Percentiles rank a stretch among this genome's conserved stretches.
Evolutionary conservation across 1,140 invertebrate genomes (phyloP).

Genomic region (Sitobion miscanthi): DNA sequence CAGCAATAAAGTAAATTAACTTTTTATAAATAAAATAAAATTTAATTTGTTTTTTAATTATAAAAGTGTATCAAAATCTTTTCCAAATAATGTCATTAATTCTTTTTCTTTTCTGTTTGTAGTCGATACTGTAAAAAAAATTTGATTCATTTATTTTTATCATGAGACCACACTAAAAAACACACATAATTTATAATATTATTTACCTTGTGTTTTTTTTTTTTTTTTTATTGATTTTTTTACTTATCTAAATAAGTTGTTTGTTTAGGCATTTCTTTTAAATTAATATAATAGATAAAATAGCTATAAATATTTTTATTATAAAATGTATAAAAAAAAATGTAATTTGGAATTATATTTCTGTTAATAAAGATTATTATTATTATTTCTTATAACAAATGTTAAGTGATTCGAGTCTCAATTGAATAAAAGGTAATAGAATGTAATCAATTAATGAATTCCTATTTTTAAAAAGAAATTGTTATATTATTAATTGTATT

Average conservation of each 20-base stretch:
- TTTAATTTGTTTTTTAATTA: conserved; percentile 10
- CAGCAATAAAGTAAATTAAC: neutral
- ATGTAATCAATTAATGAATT: neutral
- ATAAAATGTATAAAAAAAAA: too few relatives aligned
- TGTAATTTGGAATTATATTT: too few relatives aligned
- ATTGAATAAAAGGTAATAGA: neutral
- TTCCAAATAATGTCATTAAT: neutral
- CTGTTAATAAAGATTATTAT: too few relatives aligned
- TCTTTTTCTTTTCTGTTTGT: neutral
- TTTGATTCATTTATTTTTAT: neutral
- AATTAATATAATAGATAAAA: too few relatives aligned
- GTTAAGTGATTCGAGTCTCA: neutral
- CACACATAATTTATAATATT: neutral
- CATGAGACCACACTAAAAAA: neutral
- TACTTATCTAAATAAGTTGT: neutral
- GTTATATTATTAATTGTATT: neutral
- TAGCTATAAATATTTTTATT: too few relatives aligned
- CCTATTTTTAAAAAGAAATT: neutral
- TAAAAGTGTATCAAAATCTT: neutral
- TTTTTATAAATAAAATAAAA: neutral
- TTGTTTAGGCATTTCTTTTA: neutral
- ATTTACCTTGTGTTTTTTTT: neutral
- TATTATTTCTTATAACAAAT: neutral
- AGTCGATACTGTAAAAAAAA: neutral
- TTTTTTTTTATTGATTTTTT: neutral